These are phyloP conservation scores for Caerostris extrusa DNA, from an alignment of 1,140 invertebrate species.

Conservation along the genomic window DNA sequence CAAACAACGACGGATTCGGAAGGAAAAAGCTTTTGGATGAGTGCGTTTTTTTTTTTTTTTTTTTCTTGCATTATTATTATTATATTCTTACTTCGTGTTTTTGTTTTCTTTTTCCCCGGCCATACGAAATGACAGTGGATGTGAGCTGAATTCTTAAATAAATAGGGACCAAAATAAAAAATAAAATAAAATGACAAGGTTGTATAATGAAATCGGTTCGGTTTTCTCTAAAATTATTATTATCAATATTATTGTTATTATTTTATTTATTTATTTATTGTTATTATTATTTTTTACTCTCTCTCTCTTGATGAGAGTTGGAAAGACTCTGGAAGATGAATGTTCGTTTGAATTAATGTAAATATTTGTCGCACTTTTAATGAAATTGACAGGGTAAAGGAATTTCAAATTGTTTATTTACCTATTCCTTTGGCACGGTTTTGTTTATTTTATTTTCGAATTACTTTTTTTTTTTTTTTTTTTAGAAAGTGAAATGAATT, in stretches of 20 bases:
- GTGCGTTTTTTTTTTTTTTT: not conserved
- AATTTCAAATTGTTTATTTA: not conserved
- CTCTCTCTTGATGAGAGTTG: not conserved
- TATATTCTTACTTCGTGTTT: not conserved
- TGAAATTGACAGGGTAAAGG: not conserved
- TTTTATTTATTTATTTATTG: not conserved
- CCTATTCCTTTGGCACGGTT: too few species aligned
- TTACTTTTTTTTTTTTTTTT: not conserved
- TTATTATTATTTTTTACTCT: not conserved
- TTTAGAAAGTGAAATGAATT: not conserved
- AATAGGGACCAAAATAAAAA: not conserved
- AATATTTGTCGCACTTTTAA: constrained; percentile 16
- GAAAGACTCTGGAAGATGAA: not conserved
- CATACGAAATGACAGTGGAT: constrained; percentile 26
- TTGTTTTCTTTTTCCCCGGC: constrained; percentile 21
- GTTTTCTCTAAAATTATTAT: constrained; percentile 33
- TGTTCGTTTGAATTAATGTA: constrained; percentile 15
- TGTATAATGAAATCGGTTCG: constrained; percentile 42
- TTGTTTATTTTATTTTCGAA: not conserved
- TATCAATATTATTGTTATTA: constrained; percentile 25
- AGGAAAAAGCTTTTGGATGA: not conserved
- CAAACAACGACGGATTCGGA: constrained; percentile 49
- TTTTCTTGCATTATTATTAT: not conserved
- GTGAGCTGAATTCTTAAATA: constrained; percentile 44
- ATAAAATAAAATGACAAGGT: constrained; percentile 15